Evolutionary conservation across 2,888 invertebrate genomes (phyloP).

Genomic region (Calephelis perditalis): DNA sequence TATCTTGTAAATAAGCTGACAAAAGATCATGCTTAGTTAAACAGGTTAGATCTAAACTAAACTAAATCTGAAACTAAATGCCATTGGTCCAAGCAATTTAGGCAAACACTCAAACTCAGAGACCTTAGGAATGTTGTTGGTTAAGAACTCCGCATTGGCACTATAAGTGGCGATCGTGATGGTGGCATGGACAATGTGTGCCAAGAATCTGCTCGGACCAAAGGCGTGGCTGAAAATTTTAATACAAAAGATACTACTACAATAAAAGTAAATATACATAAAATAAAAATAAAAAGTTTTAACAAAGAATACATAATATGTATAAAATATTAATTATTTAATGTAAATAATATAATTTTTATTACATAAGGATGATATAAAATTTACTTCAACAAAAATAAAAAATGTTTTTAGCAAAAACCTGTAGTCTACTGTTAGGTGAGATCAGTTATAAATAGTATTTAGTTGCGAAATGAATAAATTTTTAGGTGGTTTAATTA

Average conservation of each 20-base stretch:
- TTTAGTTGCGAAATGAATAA: too few species aligned
- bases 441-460: too few species aligned
- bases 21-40: slow-evolving; percentile 7
- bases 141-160: slow-evolving; percentile 45
- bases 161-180: slow-evolving; percentile 63
- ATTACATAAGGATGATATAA: too few species aligned
- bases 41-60: slow-evolving; percentile 25
- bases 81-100: slow-evolving; percentile 71
- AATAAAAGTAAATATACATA: slow-evolving; percentile 12
- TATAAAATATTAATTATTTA: too few species aligned
- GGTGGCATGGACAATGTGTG: slow-evolving; percentile 74
- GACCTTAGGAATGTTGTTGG: slow-evolving; percentile 17
- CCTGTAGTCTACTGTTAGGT: too few species aligned
- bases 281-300: slow-evolving; percentile 6
- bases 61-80: slow-evolving; percentile 38
- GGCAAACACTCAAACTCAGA: slow-evolving; percentile 42
- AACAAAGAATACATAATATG: too few species aligned
- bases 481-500: too few species aligned
- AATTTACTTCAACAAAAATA: too few species aligned
- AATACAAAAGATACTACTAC: slow-evolving; percentile 21
- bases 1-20: not conserved
- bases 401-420: too few species aligned
- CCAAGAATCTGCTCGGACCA: slow-evolving; percentile 78
- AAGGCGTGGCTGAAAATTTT: slow-evolving; percentile 61
- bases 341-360: too few species aligned